Evolutionary conservation across 2,113 vertebrate species (phyloP), one percentile per base, ranked within the genome.

Genomic region (Siniperca knerii): DNA sequence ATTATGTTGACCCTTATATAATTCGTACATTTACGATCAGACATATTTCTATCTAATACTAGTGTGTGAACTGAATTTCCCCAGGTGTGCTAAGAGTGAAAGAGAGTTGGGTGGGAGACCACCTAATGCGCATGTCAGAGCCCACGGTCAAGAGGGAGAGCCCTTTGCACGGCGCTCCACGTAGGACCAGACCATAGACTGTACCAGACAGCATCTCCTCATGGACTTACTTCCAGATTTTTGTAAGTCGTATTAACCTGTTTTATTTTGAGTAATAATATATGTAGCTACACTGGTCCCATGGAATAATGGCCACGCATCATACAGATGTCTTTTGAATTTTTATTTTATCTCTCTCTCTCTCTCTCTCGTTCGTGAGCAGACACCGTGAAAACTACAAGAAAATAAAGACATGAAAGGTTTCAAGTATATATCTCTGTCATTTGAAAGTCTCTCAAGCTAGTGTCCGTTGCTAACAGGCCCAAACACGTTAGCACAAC

Each of bases 221-320:
- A 2, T 3, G 8, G 20, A 8, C 0, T 16, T 20, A 12, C 8
- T 5, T 21, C 0, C 1, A 10, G 8, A 8, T 8, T 20, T 12
- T 6, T 48, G 72, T 75, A 62, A 75, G 73, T 75, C 2, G 9
- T n/a, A 44, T 44, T 4, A 18, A n/a, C 9, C 16, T 46, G 2
- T 74, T 44, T 74, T 60, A 44, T 29, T 20, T 42, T 11, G 2
- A 67, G 40, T 46, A 25, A 13, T 16, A 29, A 29, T 29, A 29
- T 29, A 29, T 40, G 37, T 40, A 40, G 37, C 37, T 40, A 40
- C 37, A 40, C 37, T 40, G 37, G 37, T 40, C 37, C 37, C 37
- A 29, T 29, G 29, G 29, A 29, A 29, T 29, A 29, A 29, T 29
- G 29, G 29, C 29, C 29, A 29, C 29, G 37, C 37, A 40, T 40